Evolutionary conservation across 2,888 invertebrate species (phyloP), one percentile per base, ranked within the genome.

Genomic region (Ichneumoninae sp.): DNA sequence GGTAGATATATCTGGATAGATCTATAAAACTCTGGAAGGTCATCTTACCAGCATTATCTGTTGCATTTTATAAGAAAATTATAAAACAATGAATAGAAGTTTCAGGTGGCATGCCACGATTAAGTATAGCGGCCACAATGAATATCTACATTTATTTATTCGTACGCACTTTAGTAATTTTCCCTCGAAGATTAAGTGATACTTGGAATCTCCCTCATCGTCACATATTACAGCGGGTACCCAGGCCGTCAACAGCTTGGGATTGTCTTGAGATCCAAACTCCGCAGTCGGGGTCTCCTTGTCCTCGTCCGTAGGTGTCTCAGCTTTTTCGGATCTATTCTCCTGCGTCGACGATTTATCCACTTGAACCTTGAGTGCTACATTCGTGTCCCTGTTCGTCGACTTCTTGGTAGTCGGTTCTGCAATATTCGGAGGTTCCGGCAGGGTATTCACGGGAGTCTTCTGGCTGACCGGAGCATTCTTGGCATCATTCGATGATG

Each of bases 81-180:
- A 52, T 7, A 16, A 22, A 54, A 5, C 52, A 54, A 54, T 19
- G 22, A 54, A 54, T 54, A 19, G 19, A 54, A 54, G 8, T 16
- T 47, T 13, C 3, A 13, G 13, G 13, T 47, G 16, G 16, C 4
- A 47, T 3, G 44, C 3, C 13, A 13, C 13, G 44, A 13, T 47
- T 3, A 16, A 47, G 4, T 16, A 1, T 47, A 16, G 3, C 3
- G 16, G 16, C 44, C 16, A 4, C 13, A 47, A 16, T 47, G 5
- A 47, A 47, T 47, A 47, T 47, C 16, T 3, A 16, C 44, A 52
- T 54, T 57, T 5, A 6, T 36, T 57, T 57, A 22, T 40, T 13
- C 16, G 8, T 44, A 87, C 89, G 84, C 88, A 92, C 92, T 93
- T 93, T 4, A 92, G 62, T 50, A 93, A 87, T 79, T 89, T 91